Evolutionary conservation across 1,140 invertebrate species (phyloP).

Genomic region (Drosophila dunni): DNA sequence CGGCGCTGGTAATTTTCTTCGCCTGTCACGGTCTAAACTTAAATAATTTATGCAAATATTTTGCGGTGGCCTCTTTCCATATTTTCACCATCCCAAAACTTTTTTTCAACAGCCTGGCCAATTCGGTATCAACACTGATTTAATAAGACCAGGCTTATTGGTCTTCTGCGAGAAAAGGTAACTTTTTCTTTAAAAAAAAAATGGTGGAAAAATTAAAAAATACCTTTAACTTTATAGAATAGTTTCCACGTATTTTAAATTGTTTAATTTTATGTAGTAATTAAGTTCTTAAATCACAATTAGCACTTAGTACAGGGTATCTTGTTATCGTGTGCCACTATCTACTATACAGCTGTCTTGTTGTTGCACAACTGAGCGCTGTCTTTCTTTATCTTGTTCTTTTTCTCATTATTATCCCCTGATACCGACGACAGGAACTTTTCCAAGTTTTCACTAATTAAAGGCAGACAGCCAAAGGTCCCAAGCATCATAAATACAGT

Average conservation of each 20-base stretch:
- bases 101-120: conserved; percentile 48
- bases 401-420: background rate
- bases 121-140: conserved; percentile 46
- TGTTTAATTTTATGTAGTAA: no score
- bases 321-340: no score
- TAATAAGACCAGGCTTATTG: conserved; percentile 18
- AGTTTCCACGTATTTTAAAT: no score
- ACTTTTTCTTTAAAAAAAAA: no score
- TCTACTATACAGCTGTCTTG: background rate
- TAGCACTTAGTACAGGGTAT: no score
- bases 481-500: conserved; percentile 39
- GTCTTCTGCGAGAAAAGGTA: background rate
- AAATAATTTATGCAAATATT: conserved; percentile 82
- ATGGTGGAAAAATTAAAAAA: no score
- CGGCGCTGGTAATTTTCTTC: conserved; percentile 46
- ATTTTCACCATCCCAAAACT: conserved; percentile 45
- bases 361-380: background rate
- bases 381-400: background rate
- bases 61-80: conserved; percentile 42
- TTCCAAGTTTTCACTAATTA: conserved; percentile 63
- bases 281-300: no score
- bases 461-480: conserved; percentile 35
- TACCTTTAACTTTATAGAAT: no score
- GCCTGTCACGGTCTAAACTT: conserved; percentile 46
- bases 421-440: conserved; percentile 10